Evolutionary conservation across 2,888 invertebrate genomes (phyloP), one percentile per base, ranked within the genome.

Genomic region (Lasiommata megera): DNA sequence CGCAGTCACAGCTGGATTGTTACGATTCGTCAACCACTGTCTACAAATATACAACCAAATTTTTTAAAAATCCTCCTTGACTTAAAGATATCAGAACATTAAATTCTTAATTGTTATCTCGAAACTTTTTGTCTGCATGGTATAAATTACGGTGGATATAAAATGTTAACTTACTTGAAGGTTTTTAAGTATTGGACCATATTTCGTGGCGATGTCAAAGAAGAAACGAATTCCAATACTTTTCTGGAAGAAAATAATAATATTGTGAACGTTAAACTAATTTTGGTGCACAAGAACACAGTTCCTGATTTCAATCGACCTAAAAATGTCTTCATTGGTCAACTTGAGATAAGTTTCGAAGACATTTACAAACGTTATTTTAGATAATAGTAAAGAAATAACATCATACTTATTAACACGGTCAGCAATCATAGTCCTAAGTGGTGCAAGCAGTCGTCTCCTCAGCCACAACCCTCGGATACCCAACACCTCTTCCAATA

Each of bases 151-250:
- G n/a, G n/a, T n/a, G n/a, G n/a, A n/a, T n/a, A n/a, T n/a, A 12
- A 36, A 53, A 9, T 23, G 3, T 6, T 9, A 8, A 88, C 94
- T 92, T 79, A 97, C 97, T 96, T 96, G 76, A 98, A 95, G 28
- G 94, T 92, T 77, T 94, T 94, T 60, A 98, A 91, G 83, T 97
- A 97, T 72, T 95, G 95, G 0, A 97, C 96, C 43, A 98, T 95
- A 75, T 96, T 96, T 63, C 95, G 94, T 0, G 97, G 96, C 64
- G 97, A 96, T 0, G 98, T 98, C 69, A 97, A 87, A 62, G 94
- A 93, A 18, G 96, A 95, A 1, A 98, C 97, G 71, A 96, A 94
- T 71, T 98, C 97, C 52, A 97, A 92, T 61, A 98, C 98, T 78
- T 96, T 94, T 70, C 97, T 91, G 78, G 48, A 44, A 44, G 9